These are phyloP conservation scores for Conus ventricosus DNA, from an alignment of 1,140 invertebrate species.

Conservation along the genomic window DNA sequence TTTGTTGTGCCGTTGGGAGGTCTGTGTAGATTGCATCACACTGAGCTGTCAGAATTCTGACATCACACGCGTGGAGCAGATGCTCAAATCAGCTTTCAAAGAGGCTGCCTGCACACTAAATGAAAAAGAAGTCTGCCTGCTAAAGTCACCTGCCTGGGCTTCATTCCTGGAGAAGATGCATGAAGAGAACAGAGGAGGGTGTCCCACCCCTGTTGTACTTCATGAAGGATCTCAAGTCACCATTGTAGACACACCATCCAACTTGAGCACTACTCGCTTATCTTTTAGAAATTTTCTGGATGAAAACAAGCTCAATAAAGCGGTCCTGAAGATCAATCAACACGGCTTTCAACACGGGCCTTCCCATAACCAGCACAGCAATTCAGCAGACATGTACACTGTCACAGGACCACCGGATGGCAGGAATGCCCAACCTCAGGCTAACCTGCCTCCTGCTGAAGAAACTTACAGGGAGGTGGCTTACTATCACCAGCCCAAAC, in stretches of 20 bases:
- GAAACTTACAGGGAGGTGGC: no score
- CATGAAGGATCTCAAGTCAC: neutral
- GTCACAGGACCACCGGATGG: no score
- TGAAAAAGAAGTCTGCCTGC: neutral
- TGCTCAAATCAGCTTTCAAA: neutral
- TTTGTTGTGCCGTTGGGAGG: conserved; percentile 4
- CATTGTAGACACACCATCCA: neutral
- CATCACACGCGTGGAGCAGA: neutral
- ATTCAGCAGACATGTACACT: no score
- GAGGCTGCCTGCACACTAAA: neutral
- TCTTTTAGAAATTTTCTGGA: neutral
- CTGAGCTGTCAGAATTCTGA: neutral
- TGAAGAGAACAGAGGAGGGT: neutral
- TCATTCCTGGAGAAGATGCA: neutral
- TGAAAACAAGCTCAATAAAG: neutral
- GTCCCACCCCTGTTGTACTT: neutral
- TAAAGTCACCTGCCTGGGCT: neutral
- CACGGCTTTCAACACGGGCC: no score
- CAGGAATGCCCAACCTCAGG: no score
- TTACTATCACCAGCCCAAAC: no score
- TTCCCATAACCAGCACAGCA: no score
- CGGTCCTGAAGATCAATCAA: neutral
- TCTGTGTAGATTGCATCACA: neutral
- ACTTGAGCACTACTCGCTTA: neutral
- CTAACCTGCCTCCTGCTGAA: no score